Percentiles rank a stretch among this genome's conserved stretches.
These are phyloP conservation scores for Geodia barretti DNA, from an alignment of 37 sponge, comb jelly and placozoan genomes.

Conservation along the genomic window DNA sequence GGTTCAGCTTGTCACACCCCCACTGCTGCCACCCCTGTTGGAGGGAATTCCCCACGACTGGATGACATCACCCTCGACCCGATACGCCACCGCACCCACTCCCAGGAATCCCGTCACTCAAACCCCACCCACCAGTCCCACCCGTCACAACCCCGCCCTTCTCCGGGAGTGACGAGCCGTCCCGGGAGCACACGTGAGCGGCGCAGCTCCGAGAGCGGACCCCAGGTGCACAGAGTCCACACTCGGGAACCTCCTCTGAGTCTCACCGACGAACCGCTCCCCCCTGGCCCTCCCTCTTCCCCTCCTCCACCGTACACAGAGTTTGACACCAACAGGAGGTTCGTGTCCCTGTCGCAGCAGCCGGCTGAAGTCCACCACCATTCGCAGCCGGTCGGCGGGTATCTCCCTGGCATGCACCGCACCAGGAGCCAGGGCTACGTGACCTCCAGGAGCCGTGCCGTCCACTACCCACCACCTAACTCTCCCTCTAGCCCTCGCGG, in stretches of 20 bases:
- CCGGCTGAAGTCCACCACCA: neutral
- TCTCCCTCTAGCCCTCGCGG: neutral
- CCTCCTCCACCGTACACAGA: slow-evolving; percentile 47
- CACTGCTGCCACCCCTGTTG: neutral
- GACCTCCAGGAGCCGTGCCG: neutral
- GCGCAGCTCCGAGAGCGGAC: slow-evolving; percentile 4
- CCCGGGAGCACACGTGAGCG: neutral
- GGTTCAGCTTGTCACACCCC: neutral
- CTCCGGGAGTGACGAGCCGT: neutral
- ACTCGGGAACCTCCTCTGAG: slow-evolving; percentile 5
- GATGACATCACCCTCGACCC: neutral
- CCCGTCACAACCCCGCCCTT: neutral
- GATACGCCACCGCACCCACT: neutral
- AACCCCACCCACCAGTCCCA: neutral
- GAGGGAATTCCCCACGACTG: neutral
- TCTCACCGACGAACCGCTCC: neutral
- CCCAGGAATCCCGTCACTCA: neutral
- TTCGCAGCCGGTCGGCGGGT: neutral
- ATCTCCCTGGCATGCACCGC: neutral
- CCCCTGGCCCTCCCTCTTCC: slow-evolving; percentile 1
- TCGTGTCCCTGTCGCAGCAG: slow-evolving; percentile 22
- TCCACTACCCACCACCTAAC: neutral
- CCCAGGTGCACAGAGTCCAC: neutral
- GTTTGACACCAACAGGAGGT: neutral
- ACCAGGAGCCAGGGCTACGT: slow-evolving; percentile 39